phyloP scores from a whole-genome alignment of 2,113 vertebrate species.

The Peromyscus californicus region DNA sequence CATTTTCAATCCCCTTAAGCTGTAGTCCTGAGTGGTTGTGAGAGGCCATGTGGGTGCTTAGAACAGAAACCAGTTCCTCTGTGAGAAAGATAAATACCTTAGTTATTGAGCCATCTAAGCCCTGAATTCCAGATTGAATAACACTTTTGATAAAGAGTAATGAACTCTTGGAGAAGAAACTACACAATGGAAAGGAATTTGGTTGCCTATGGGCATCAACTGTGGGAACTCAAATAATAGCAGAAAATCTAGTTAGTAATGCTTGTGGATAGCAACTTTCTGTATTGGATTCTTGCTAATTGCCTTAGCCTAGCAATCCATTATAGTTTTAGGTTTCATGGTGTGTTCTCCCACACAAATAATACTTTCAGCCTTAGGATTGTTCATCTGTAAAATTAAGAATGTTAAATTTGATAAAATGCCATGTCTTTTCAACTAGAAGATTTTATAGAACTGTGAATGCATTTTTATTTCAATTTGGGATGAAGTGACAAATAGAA shows the following conservation, averaged over 20 bases:
- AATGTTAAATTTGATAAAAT: slow-evolving; percentile 21
- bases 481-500: background rate
- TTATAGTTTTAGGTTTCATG: background rate
- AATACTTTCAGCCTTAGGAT: background rate
- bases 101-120: too few species aligned
- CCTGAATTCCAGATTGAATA: background rate
- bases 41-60: background rate
- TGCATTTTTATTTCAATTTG: background rate
- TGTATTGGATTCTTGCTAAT: background rate
- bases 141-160: background rate
- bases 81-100: background rate
- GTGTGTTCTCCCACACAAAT: background rate
- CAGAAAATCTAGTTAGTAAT: background rate
- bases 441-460: background rate
- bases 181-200: background rate
- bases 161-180: background rate
- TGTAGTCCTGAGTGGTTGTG: background rate
- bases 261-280: background rate
- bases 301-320: background rate
- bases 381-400: background rate
- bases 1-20: background rate
- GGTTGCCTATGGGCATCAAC: background rate
- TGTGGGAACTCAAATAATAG: background rate
- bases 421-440: background rate
- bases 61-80: background rate